Evolutionary conservation across 2,888 invertebrate species (phyloP).

Genomic region (Lamellibrachia satsuma): DNA sequence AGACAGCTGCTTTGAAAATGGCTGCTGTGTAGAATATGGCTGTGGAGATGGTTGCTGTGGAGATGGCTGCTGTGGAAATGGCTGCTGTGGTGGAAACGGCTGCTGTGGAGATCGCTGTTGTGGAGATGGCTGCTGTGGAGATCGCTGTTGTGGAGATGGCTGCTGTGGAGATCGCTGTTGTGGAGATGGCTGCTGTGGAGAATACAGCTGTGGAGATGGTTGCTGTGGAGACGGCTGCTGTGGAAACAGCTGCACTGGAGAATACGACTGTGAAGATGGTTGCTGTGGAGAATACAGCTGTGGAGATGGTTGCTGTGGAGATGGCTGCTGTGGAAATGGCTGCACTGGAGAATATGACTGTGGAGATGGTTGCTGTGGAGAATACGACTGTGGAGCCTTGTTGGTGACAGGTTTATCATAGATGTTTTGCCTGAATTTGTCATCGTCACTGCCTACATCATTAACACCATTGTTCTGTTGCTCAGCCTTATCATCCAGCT

Average conservation of each 20-base stretch:
- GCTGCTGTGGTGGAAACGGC: not conserved
- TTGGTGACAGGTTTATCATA: too few species aligned
- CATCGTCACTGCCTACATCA: too few species aligned
- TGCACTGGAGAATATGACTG: not conserved
- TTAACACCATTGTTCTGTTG: too few species aligned
- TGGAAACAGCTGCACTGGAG: not conserved
- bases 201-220: not conserved
- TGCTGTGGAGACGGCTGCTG: not conserved
- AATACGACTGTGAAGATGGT: not conserved
- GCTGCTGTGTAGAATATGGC: not conserved
- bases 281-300: not conserved
- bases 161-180: not conserved
- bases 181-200: not conserved
- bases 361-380: not conserved
- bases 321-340: not conserved
- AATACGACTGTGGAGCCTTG: not conserved
- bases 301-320: not conserved
- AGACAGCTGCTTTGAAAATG: not conserved
- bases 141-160: not conserved
- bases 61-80: not conserved
- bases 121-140: not conserved
- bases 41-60: too few species aligned
- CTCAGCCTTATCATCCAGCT: too few species aligned
- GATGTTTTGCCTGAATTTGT: too few species aligned
- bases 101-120: too few species aligned